A percentile compares a stretch with the other conserved stretches of the same genome.
Evolutionary conservation across 2,888 invertebrate species (phyloP).

Genomic region (Linhomoeus sp.): DNA sequence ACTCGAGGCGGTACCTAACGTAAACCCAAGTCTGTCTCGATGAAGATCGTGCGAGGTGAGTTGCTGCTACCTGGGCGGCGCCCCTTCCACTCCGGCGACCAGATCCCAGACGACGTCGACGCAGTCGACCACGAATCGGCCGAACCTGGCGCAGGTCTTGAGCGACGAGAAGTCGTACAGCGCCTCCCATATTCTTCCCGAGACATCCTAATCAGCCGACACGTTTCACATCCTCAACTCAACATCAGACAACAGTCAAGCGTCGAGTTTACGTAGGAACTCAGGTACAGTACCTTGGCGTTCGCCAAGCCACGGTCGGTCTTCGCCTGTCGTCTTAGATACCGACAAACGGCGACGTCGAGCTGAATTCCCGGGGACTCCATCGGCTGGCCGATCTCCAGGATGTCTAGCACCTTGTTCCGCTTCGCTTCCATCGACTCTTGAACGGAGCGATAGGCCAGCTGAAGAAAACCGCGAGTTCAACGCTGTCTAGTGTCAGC

Average conservation of each 20-base stretch:
- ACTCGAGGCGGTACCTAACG: conserved; percentile 29
- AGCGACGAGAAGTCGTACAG: conserved; percentile 80
- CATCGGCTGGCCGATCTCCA: not conserved
- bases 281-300: conserved; percentile 9
- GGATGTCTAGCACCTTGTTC: not conserved
- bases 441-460: not conserved
- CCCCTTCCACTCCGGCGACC: conserved; percentile 29
- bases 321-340: conserved; percentile 10
- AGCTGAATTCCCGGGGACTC: not conserved
- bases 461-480: not conserved
- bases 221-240: not conserved
- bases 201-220: conserved; percentile 35
- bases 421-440: not conserved
- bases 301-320: conserved; percentile 12
- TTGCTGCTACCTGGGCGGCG: conserved; percentile 8
- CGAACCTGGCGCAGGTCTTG: conserved; percentile 52
- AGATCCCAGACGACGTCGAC: conserved; percentile 71
- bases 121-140: conserved; percentile 57
- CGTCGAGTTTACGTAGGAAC: not conserved
- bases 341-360: conserved; percentile 10
- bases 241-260: not conserved
- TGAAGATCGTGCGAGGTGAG: too few relatives aligned
- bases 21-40: not conserved
- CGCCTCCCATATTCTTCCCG: conserved; percentile 57
- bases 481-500: not conserved